Evolutionary conservation across 2,113 vertebrate genomes (phyloP).

Genomic region (Papio anubis): DNA sequence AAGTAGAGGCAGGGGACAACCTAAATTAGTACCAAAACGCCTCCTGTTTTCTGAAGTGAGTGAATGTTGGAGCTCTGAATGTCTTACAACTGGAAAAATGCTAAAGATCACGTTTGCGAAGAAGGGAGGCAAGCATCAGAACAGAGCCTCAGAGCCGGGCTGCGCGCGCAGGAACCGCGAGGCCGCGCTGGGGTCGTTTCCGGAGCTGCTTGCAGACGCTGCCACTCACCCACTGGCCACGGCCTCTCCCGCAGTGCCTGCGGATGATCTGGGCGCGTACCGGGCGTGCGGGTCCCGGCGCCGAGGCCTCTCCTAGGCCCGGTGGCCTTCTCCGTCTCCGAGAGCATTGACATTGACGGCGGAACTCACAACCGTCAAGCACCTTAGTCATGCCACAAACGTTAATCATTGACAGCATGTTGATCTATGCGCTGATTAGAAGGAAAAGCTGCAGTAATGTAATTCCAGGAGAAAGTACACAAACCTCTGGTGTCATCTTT

Average conservation of each 20-base stretch:
- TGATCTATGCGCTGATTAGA: not conserved
- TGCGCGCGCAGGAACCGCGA: too few species aligned
- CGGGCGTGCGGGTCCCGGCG: too few species aligned
- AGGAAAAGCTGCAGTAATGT: fast-evolving
- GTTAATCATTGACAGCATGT: not conserved
- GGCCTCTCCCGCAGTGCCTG: too few species aligned
- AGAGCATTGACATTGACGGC: not conserved
- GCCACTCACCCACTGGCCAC: too few species aligned
- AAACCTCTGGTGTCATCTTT: fast-evolving
- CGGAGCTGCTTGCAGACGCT: too few species aligned
- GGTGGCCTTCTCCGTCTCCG: not conserved
- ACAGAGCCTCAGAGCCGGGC: not conserved
- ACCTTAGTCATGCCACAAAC: not conserved
- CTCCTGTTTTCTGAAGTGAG: fast-evolving
- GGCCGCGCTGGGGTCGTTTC: too few species aligned
- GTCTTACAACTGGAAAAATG: fast-evolving
- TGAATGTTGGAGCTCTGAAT: too few species aligned
- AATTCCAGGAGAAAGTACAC: not conserved
- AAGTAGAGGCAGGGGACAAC: not conserved
- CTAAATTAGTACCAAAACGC: fast-evolving
- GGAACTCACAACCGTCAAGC: not conserved
- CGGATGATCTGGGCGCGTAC: too few species aligned
- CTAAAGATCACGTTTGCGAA: fast-evolving
- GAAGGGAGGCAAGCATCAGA: not conserved
- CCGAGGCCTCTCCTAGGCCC: too few species aligned